A percentile compares a stretch with the other conserved stretches of the same genome.
phyloP scores from a whole-genome alignment of 1,140 invertebrate genomes.

The Pollicipes pollicipes region DNA sequence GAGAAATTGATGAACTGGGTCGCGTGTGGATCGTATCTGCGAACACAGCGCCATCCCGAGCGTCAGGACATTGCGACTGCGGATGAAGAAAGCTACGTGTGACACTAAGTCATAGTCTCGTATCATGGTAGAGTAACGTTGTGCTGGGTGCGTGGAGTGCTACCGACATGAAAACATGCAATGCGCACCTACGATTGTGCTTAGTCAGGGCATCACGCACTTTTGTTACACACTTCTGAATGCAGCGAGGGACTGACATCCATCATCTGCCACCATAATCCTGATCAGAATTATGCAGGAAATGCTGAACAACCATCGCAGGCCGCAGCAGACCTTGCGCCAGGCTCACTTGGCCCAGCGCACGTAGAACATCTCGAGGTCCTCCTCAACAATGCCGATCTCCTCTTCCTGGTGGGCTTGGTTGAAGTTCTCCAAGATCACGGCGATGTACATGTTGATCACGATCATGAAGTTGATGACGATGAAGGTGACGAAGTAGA shows the following conservation, averaged over 20 bases:
- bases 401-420: slow-evolving; percentile 93
- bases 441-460: slow-evolving; percentile 97
- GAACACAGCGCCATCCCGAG: not conserved
- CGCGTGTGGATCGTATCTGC: slow-evolving; percentile 83
- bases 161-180: no score
- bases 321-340: no score
- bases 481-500: slow-evolving; percentile 87
- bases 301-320: slow-evolving; percentile 4
- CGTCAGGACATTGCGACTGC: no score
- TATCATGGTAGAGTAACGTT: no score
- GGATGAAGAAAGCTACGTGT: no score
- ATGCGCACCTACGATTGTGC: no score
- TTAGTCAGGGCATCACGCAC: no score
- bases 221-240: no score
- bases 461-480: slow-evolving; percentile 94
- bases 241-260: no score
- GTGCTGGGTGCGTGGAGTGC: no score
- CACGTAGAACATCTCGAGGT: slow-evolving; percentile 94
- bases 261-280: no score
- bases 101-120: no score
- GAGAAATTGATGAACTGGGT: slow-evolving; percentile 88
- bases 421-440: slow-evolving; percentile 93
- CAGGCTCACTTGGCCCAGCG: slow-evolving; percentile 77
- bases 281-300: slow-evolving; percentile 8
- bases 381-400: slow-evolving; percentile 90